Base-by-base conservation (phyloP, 1,140 invertebrate species). In the Aphaenogaster floridana region DNA sequence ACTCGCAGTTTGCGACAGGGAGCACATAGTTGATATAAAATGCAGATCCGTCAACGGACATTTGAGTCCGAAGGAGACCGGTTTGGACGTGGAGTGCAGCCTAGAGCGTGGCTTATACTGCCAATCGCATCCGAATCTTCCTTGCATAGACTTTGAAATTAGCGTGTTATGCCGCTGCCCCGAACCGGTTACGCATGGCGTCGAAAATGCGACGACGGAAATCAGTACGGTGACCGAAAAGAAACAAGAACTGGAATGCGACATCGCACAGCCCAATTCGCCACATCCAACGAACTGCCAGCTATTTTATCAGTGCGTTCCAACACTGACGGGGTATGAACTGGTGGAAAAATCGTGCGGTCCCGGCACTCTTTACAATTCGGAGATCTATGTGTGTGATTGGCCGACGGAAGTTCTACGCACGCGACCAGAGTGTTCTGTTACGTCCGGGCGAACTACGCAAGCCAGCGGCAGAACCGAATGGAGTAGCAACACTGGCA, bases 21-120 rank as follows among this genome's bases (percentile, higher is more conserved):
- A 96, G 0, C 95, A 96, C 86, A 98, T 98, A 96, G 95, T 94
- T 2, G 96, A 97, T 64, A 97, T 98, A 79, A 96, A 97, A 93
- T 98, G 98, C 90, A 96, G 98, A 45, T 97, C 97, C 0, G 96
- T 97, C 2, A 95, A 95, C 0, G 96, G 95, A 1, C 96, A 97
- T 77, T 95, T 96, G 63, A 94, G 96, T 3, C 95, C 96, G 1
- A 97, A 97, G 92, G 96, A 97, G 86, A 97, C 97, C 17, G 97
- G 97, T 1, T 95, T 98, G 81, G 96, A 97, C 91, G 97, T 97
- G 0, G 96, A 97, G 68, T 98, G 98, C 92, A 97, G 96, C 90
- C 91, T 98, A 34, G 96, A 97, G 88, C 95, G 96, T 59, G 98
- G 98, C 1, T 95, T 98, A 0, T 93, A 97, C 8, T 98, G 98